phyloP scores from a whole-genome alignment of 2,888 invertebrate species.

The Bruchidius siliquastri region DNA sequence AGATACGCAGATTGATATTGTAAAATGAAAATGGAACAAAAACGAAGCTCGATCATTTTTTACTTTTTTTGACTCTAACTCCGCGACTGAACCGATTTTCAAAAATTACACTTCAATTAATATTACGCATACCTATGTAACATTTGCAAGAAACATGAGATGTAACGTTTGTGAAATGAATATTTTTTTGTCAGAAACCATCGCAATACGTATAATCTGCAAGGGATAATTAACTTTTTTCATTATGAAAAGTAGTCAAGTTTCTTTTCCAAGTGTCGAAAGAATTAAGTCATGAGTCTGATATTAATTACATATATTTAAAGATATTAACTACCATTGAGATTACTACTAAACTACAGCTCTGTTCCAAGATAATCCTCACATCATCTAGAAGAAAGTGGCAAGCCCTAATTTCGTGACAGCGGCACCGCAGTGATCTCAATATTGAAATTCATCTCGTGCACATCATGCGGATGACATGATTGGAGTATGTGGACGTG shows the following conservation, averaged over 20 bases:
- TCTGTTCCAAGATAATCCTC: neutral
- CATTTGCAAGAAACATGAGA: no score
- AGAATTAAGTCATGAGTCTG: neutral
- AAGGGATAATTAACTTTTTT: no score
- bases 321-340: neutral
- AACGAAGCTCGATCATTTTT: no score
- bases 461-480: neutral
- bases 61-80: no score
- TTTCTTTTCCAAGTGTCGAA: neutral
- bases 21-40: no score
- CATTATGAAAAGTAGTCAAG: no score
- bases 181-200: no score
- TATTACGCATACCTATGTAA: no score
- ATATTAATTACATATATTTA: neutral
- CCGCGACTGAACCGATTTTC: no score
- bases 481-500: conserved; percentile 32
- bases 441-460: neutral
- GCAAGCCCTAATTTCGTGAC: neutral
- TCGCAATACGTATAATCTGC: no score
- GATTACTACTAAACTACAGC: neutral
- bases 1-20: neutral
- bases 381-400: neutral
- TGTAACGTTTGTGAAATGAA: no score
- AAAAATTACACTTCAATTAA: no score
- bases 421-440: neutral